Evolutionary conservation across 2,888 invertebrate species (phyloP).

Genomic region (Drosophila seclusa): DNA sequence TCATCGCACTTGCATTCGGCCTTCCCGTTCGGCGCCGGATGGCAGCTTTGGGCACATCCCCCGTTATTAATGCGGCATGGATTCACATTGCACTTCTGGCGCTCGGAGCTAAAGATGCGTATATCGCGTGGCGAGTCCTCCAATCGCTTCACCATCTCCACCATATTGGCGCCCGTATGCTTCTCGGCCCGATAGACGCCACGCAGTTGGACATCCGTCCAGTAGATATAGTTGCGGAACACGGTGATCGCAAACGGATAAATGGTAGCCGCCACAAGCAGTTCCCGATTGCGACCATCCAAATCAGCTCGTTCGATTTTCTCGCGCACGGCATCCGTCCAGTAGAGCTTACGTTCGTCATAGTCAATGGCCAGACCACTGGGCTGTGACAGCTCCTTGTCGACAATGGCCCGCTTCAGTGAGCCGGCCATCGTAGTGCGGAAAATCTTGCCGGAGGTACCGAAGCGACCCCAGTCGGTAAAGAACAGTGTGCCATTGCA

Average conservation of each 20-base stretch:
- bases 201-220: conserved; percentile 96
- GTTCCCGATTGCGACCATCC: conserved; percentile 93
- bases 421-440: conserved; percentile 98
- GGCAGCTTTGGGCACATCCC: conserved; percentile 97
- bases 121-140: conserved; percentile 97
- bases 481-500: conserved; percentile 98
- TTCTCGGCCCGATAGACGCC: conserved; percentile 99
- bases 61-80: conserved; percentile 96
- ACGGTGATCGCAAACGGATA: conserved; percentile 98
- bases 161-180: conserved; percentile 97
- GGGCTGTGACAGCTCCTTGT: conserved; percentile 96
- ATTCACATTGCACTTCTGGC: conserved; percentile 92
- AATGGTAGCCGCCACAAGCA: conserved; percentile 94
- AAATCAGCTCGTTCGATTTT: conserved; percentile 97
- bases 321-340: conserved; percentile 98
- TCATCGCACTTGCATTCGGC: conserved; percentile 97
- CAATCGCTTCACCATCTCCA: conserved; percentile 96
- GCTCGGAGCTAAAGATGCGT: conserved; percentile 91
- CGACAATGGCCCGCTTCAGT: conserved; percentile 93
- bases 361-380: conserved; percentile 98
- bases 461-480: conserved; percentile 98
- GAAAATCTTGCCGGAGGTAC: conserved; percentile 96
- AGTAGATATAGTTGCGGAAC: conserved; percentile 95
- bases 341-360: conserved; percentile 95
- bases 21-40: conserved; percentile 93